Conservation (phyloP, 2,797 vertebrate species). For the Echiichthys vipera region DNA sequence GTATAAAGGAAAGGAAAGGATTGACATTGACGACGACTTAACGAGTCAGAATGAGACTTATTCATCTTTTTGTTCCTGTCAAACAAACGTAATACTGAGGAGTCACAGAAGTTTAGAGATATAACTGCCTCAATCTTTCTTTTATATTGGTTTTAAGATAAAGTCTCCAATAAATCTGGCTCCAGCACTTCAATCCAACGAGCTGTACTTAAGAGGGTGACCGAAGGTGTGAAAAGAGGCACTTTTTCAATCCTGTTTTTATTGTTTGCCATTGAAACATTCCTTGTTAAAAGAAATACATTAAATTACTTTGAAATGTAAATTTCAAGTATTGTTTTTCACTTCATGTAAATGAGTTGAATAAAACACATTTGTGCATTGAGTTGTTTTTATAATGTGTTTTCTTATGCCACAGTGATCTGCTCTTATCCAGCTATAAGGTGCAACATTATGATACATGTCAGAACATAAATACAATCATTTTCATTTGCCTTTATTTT, state of each 20-base stretch:
- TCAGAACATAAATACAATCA: no score
- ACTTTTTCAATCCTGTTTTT: conserved; percentile 46
- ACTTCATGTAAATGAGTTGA: conserved; percentile 52
- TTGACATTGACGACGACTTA: conserved; percentile 60
- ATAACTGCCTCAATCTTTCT: neutral
- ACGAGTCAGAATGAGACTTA: conserved; percentile 57
- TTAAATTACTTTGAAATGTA: conserved; percentile 10
- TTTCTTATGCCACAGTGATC: neutral
- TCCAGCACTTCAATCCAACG: conserved; percentile 39
- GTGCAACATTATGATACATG: no score
- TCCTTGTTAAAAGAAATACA: conserved; percentile 23
- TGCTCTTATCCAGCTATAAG: neutral
- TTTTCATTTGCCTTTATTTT: no score
- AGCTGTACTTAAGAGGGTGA: conserved; percentile 30
- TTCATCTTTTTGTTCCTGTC: conserved; percentile 17
- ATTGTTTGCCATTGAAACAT: conserved; percentile 27
- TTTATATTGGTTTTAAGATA: conserved; percentile 1
- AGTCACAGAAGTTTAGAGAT: conserved; percentile 2
- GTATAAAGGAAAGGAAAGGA: neutral
- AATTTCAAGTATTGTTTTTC: conserved; percentile 36
- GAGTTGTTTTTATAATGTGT: conserved; percentile 7
- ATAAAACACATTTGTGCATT: conserved; percentile 66
- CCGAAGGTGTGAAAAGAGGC: conserved; percentile 59
- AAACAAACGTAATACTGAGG: conserved; percentile 3
- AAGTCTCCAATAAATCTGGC: neutral